These are phyloP conservation scores for Eupithecia dodoneata DNA, from an alignment of 2,888 invertebrate species.

Conservation along the genomic window DNA sequence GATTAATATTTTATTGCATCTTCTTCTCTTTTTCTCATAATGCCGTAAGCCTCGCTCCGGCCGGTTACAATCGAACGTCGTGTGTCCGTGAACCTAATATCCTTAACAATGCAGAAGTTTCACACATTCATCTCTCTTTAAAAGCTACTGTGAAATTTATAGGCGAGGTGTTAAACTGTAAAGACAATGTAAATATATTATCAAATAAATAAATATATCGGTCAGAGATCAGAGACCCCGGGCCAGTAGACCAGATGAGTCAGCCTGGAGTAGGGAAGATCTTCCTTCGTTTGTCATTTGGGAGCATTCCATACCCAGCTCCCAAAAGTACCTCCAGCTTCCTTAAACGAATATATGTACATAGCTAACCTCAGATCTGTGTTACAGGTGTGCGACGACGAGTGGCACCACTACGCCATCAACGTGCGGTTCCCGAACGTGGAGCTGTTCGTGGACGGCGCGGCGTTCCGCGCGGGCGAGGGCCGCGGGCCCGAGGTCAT, in stretches of 20 bases:
- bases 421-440: constrained; percentile 97
- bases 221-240: not conserved
- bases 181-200: no score
- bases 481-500: constrained; percentile 96
- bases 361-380: not conserved
- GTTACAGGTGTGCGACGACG: constrained; percentile 94
- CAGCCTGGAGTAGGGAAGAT: not conserved
- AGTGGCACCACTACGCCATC: constrained; percentile 99
- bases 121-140: not conserved
- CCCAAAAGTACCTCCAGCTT: not conserved
- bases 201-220: not conserved
- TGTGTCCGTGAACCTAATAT: not conserved
- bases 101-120: not conserved
- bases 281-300: not conserved
- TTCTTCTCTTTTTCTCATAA: not conserved
- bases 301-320: not conserved
- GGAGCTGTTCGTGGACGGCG: constrained; percentile 94
- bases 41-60: not conserved
- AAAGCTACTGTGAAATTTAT: not conserved
- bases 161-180: no score
- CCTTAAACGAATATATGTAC: not conserved
- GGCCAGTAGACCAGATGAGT: not conserved
- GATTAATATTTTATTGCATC: not conserved
- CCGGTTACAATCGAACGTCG: not conserved
- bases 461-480: constrained; percentile 78